These are phyloP conservation scores for Peromyscus nudipes DNA, from an alignment of 2,797 vertebrate species.

Conservation along the genomic window DNA sequence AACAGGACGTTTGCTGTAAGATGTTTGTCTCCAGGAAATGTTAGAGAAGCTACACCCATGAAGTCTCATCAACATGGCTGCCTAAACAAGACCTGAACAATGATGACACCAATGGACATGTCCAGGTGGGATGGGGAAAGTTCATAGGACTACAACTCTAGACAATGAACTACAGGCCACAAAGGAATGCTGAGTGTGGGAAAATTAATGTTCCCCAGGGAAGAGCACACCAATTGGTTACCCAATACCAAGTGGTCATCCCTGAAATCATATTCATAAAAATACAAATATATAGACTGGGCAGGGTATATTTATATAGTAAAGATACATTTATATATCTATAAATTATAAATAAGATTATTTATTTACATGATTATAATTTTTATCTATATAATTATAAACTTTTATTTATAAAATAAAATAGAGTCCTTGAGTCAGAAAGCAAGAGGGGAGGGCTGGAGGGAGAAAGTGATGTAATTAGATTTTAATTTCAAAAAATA, in stretches of 20 bases:
- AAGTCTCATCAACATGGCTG: not conserved
- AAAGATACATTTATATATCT: not conserved
- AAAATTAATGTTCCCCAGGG: not conserved
- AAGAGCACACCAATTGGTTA: not conserved
- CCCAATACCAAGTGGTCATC: not conserved
- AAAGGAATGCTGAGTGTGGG: not conserved
- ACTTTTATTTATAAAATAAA: not conserved
- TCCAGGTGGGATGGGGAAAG: not conserved
- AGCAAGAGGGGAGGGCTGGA: not conserved
- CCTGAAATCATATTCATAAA: not conserved
- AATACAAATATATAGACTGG: not conserved
- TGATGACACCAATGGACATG: not conserved
- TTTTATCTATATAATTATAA: not conserved
- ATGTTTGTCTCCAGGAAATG: not conserved
- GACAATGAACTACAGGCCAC: not conserved
- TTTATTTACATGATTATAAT: not conserved
- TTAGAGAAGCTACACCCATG: not conserved
- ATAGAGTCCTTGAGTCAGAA: not conserved
- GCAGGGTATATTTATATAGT: not conserved
- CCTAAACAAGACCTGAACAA: not conserved
- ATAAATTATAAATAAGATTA: not conserved
- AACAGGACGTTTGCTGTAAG: not conserved
- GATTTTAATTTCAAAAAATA: not conserved
- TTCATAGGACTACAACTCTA: not conserved
- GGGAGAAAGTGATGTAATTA: not conserved